Conservation (phyloP, 2,797 vertebrate genomes). For the Smutsia temminckii region DNA sequence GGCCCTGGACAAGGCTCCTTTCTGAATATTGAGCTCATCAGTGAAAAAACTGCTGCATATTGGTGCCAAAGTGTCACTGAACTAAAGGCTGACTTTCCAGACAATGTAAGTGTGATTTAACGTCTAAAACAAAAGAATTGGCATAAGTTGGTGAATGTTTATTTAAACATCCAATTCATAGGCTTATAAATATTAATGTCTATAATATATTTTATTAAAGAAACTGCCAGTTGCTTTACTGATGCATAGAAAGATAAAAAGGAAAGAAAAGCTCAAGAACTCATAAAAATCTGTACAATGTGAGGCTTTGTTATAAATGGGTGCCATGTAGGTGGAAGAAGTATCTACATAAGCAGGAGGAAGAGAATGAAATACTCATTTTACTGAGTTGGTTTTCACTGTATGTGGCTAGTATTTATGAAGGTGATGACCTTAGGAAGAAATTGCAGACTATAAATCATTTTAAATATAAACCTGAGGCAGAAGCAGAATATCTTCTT, state of each 20-base stretch:
- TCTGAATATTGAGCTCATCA: constrained; percentile 97
- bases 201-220: constrained; percentile 76
- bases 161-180: constrained; percentile 69
- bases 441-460: constrained; percentile 58
- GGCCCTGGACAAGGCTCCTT: constrained; percentile 95
- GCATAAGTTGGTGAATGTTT: constrained; percentile 57
- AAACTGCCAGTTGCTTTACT: constrained; percentile 72
- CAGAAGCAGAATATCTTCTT: constrained; percentile 48
- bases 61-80: constrained; percentile 93
- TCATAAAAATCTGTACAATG: constrained; percentile 62
- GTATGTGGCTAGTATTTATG: constrained; percentile 55
- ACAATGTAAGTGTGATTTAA: constrained; percentile 87
- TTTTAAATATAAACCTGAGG: constrained; percentile 60
- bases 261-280: constrained; percentile 64
- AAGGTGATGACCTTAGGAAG: constrained; percentile 62
- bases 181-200: constrained; percentile 72
- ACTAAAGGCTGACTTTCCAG: constrained; percentile 93
- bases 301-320: constrained; percentile 66
- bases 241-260: constrained; percentile 71
- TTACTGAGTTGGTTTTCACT: constrained; percentile 62
- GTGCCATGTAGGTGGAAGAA: constrained; percentile 22
- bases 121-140: constrained; percentile 74
- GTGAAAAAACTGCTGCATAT: constrained; percentile 94
- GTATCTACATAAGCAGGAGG: constrained; percentile 43
- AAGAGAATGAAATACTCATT: constrained; percentile 59